A percentile compares a stretch with the other conserved stretches of the same genome.
Conservation (phyloP, 2,797 vertebrate genomes). For the Diglossa cyanea region DNA sequence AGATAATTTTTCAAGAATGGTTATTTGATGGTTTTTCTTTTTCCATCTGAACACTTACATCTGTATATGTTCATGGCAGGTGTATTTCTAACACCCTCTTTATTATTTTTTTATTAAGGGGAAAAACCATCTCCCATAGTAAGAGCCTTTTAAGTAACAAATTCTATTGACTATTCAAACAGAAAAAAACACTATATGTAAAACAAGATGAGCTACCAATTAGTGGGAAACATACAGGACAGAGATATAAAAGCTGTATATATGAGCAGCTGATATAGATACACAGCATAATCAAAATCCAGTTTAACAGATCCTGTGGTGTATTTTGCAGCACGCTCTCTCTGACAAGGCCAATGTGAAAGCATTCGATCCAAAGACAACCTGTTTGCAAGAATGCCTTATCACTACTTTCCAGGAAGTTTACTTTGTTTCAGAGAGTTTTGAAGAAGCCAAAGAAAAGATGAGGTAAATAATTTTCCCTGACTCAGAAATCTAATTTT, state of each 20-base stretch:
- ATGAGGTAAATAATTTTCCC: conserved; percentile 86
- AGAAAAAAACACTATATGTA: not conserved
- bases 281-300: not conserved
- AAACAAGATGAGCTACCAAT: not conserved
- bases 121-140: not conserved
- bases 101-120: not conserved
- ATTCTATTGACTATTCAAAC: not conserved
- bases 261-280: not conserved
- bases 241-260: not conserved
- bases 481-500: conserved; percentile 16
- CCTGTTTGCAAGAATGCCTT: conserved; percentile 93
- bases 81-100: conserved; percentile 16
- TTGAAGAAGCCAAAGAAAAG: conserved; percentile 97
- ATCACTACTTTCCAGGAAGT: conserved; percentile 97
- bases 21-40: conserved; percentile 21
- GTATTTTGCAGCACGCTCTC: conserved; percentile 87
- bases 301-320: conserved; percentile 31
- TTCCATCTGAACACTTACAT: conserved; percentile 20
- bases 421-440: conserved; percentile 97
- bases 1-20: conserved; percentile 13
- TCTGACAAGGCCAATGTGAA: conserved; percentile 91
- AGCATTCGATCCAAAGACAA: conserved; percentile 91
- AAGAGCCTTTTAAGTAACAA: not conserved
- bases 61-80: not conserved
- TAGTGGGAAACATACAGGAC: not conserved